phyloP scores from a whole-genome alignment of 2,113 vertebrate genomes.

The Mustela lutreola region DNA sequence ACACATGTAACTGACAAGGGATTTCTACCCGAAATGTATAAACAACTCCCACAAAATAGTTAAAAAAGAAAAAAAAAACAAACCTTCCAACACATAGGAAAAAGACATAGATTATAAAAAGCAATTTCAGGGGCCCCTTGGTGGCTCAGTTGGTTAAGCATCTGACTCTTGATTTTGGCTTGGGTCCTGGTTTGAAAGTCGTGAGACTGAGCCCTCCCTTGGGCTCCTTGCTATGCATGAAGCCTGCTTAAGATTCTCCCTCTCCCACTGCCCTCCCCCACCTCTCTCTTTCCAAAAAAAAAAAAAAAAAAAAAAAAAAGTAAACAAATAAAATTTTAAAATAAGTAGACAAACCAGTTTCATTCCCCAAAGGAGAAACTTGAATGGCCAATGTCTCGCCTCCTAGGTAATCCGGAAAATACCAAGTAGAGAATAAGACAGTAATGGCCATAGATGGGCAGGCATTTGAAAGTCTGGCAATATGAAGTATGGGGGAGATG shows the following conservation, averaged over 20 bases:
- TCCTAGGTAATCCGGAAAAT: background rate
- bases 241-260: background rate
- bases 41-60: background rate
- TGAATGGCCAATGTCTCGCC: background rate
- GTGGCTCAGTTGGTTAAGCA: background rate
- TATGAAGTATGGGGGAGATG: background rate
- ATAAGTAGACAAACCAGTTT: background rate
- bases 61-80: background rate
- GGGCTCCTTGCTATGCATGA: background rate
- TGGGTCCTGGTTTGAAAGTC: background rate
- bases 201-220: background rate
- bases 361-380: background rate
- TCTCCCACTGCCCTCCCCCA: background rate
- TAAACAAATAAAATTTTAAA: background rate
- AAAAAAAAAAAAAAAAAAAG: background rate
- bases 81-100: no score
- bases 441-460: background rate
- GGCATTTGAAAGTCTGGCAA: background rate
- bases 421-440: conserved; percentile 25
- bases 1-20: background rate
- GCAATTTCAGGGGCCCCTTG: background rate
- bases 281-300: background rate
- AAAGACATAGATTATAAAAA: background rate
- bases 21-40: background rate
- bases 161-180: background rate